Base-by-base conservation (phyloP, 2,888 invertebrate genomes). In the Dryadula phaetusa region DNA sequence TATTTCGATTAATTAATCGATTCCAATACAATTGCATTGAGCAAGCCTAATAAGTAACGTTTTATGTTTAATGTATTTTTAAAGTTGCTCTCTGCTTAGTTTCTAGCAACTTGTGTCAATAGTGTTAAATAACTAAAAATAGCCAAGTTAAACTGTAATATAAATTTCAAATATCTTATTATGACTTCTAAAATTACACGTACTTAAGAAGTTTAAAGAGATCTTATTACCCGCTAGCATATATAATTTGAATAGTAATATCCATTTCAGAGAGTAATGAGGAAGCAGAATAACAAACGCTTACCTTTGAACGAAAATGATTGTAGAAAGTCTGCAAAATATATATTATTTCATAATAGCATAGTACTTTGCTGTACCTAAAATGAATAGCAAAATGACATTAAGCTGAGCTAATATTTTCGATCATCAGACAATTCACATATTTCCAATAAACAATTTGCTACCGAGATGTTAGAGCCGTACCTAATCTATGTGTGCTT, bases 161-260 rank as follows among this genome's bases (percentile, higher is more conserved):
- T 47, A 47, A 2, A 47, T 22, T 47, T 47, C 14, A 47, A 14
- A 37, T 37, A 37, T 37, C 37, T 37, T 37, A 47, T 14, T 22
- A 22, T 7, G 47, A 22, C 14, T 4, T 40, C 37, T 16, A 20
- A 58, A 58, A 10, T 4, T 25, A 20, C 25, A 16, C 0, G n/a
- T 20, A 40, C 4, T 25, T n/a, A 6, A 40, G 18, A 37, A 22
- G 3, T 28, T 40, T 16, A 0, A 3, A 16, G 10, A 18, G 25
- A 34, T 28, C 2, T 47, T 18, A 25, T 25, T 56, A 54, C 5
- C 25, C 7, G 28, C n/a, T 52, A 40, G 37, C 25, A 42, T 14
- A 52, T 18, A 53, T 52, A 52, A 62, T 52, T 61, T 52, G 52
- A 62, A 62, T 37, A 47, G 16, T 16, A 34, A n/a, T 22, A 61